Evolutionary conservation across 2,113 vertebrate species (phyloP).

Genomic region (Ariopsis seemanni): DNA sequence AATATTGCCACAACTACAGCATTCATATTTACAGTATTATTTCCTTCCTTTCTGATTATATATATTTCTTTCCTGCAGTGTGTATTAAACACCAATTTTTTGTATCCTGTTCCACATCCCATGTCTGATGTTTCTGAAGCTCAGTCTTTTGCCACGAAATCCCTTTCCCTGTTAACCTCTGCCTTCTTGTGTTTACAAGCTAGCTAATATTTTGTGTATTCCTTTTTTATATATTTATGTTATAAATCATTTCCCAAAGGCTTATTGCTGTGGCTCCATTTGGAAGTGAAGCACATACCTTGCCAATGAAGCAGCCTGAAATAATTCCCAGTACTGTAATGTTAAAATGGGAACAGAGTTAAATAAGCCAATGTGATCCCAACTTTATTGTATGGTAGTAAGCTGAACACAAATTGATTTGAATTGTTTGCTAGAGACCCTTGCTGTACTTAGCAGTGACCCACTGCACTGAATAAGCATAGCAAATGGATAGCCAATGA

Average conservation of each 20-base stretch:
- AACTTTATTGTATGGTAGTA: conserved; percentile 6
- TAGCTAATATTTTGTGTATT: neutral
- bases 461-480: conserved; percentile 16
- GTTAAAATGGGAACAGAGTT: neutral
- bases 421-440: neutral
- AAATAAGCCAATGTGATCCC: neutral
- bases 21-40: neutral
- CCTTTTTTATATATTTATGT: neutral
- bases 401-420: neutral
- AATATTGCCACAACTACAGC: neutral
- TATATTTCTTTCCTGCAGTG: neutral
- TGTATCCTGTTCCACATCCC: neutral
- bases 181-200: neutral
- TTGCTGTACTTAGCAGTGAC: neutral
- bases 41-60: neutral
- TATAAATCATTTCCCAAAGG: neutral
- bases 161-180: neutral
- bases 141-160: neutral
- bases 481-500: neutral
- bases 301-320: neutral
- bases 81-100: neutral
- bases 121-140: neutral
- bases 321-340: conserved; percentile 10
- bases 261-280: neutral
- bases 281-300: neutral